Evolutionary conservation across 2,113 vertebrate genomes (phyloP).

Genomic region (Neolamprologus fasciatus): DNA sequence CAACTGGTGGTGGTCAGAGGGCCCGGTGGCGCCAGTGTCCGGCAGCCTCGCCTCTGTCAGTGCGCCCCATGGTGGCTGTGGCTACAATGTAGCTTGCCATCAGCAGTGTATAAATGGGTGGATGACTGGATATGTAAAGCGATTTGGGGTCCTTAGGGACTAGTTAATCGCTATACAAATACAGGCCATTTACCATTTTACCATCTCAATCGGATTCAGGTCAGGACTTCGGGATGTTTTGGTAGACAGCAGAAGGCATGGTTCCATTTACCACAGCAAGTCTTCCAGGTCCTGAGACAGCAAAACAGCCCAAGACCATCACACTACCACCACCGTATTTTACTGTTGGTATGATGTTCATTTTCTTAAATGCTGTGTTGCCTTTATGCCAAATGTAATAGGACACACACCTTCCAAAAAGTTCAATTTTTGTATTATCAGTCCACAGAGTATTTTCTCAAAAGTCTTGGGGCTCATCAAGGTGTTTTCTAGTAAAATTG

Average conservation of each 20-base stretch:
- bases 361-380: neutral
- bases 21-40: accelerated
- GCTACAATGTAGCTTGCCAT: neutral
- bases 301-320: neutral
- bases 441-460: neutral
- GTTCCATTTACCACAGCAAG: neutral
- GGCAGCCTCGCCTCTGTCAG: neutral
- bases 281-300: neutral
- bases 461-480: neutral
- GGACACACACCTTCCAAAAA: neutral
- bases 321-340: neutral
- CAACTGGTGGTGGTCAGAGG: neutral
- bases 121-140: neutral
- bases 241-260: neutral
- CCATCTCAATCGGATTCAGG: neutral
- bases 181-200: neutral
- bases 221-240: neutral
- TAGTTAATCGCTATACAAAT: neutral
- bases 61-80: neutral
- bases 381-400: neutral
- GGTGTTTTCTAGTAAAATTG: neutral
- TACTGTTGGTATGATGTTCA: neutral
- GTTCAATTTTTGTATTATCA: neutral
- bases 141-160: neutral
- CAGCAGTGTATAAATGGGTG: accelerated